These are phyloP conservation scores for Scolopax bukidnonensis DNA, from an alignment of 2,797 vertebrate genomes.

Conservation along the genomic window DNA sequence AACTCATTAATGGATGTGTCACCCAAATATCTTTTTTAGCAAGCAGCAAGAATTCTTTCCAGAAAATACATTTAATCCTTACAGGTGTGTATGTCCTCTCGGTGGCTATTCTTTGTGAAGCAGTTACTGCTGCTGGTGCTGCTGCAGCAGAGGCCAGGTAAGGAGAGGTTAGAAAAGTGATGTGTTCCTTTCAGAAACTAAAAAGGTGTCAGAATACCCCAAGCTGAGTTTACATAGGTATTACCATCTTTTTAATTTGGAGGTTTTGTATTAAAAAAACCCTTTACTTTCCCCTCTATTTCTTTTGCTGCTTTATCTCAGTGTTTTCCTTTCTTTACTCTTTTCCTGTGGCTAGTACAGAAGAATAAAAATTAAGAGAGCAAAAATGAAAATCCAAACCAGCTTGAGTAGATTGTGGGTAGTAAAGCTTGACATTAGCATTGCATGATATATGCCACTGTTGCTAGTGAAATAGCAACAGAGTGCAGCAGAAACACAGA, in stretches of 20 bases:
- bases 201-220: neutral
- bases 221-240: neutral
- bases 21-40: neutral
- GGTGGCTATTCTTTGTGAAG: accelerated
- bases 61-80: neutral
- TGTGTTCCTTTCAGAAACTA: neutral
- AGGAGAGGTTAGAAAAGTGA: neutral
- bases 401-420: too few species aligned
- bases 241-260: neutral
- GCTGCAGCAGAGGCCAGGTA: neutral
- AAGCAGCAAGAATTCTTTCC: neutral
- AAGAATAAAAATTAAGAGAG: neutral
- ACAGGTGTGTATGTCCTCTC: neutral
- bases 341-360: neutral
- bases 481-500: neutral
- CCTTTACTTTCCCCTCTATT: neutral
- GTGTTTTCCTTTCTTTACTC: neutral
- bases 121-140: neutral
- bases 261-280: neutral
- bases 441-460: neutral
- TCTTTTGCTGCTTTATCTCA: neutral
- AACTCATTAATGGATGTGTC: accelerated
- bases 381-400: neutral
- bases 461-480: neutral
- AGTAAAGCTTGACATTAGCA: neutral